Evolutionary conservation across 2,113 vertebrate genomes (phyloP).

Genomic region (Chaetorhynchus papuensis): DNA sequence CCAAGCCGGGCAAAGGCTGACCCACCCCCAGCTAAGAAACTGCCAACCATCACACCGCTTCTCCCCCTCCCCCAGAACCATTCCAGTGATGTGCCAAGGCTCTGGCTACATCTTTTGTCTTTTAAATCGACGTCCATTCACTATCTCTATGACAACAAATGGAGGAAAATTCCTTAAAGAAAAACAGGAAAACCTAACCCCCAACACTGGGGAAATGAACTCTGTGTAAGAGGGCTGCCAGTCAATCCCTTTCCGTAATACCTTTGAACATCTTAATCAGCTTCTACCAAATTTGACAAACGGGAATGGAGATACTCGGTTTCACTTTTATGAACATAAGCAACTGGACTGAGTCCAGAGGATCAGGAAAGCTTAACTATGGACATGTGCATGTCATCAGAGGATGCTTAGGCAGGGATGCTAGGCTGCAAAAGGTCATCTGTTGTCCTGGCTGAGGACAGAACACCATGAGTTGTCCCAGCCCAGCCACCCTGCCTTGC

Average conservation of each 20-base stretch:
- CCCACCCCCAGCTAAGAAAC: neutral
- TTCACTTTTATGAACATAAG: neutral
- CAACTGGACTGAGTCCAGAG: neutral
- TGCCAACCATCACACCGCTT: neutral
- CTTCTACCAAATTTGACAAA: neutral
- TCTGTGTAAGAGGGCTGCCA: neutral
- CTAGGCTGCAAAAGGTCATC: neutral
- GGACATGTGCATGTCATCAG: neutral
- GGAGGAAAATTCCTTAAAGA: neutral
- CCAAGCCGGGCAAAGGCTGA: neutral
- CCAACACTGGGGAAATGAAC: neutral
- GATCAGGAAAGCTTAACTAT: neutral
- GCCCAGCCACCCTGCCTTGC: neutral
- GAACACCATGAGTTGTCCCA: neutral
- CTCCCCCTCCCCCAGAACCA: neutral
- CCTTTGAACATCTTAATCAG: neutral
- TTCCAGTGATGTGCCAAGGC: neutral
- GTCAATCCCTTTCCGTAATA: neutral
- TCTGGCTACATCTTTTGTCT: neutral
- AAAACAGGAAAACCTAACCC: neutral
- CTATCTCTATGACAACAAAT: neutral
- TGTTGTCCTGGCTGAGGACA: neutral
- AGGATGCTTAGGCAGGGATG: neutral
- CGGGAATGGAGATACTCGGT: neutral
- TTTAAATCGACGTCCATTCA: neutral